Base-by-base conservation (phyloP, 1,140 invertebrate species). In the Bombus confusus region DNA sequence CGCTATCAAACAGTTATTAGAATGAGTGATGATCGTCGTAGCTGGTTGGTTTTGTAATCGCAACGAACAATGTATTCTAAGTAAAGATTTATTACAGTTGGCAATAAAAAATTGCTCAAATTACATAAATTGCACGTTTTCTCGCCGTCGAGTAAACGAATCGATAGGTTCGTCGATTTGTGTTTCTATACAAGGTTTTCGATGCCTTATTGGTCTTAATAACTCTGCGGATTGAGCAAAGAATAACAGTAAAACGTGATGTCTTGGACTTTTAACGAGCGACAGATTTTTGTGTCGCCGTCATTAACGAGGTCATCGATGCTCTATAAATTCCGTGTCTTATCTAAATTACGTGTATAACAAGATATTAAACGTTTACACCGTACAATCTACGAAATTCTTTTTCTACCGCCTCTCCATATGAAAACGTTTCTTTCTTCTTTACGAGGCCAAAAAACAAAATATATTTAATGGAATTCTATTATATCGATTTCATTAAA, bases 1-100 rank as follows among this genome's bases (percentile, higher is more conserved):
- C 64, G 39, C 43, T 75, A 69, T 88, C 87, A 52, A 64, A 37
- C 39, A 47, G 64, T 84, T 47, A 69, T 79, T 62, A 25, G 72
- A 28, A 66, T 10, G 77, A 86, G 52, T 59, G 76, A 80, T 68
- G 43, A 75, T 47, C 8, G 47, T 72, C 12, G 41, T 64, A 52
- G 18, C n/a, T 37, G 8, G 5, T 25, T 22, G 39, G 72, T 85
- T 80, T 73, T 25, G 52, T 34, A 85, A 88, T 83, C 43, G 47
- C 77, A 0, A 22, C 37, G 66, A 31, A 84, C 79, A 68, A 77
- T 72, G 72, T 52, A 52, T 37, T 57, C 5, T 9, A 31, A 34
- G 34, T 5, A 52, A 39, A 87, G 62, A 57, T 52, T 34, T n/a
- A 31, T 59, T 84, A 0, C 18, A 37, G 12, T 13, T 3, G 22